These are phyloP conservation scores for Paramormyrops kingsleyae DNA, from an alignment of 2,113 vertebrate genomes.

Conservation along the genomic window DNA sequence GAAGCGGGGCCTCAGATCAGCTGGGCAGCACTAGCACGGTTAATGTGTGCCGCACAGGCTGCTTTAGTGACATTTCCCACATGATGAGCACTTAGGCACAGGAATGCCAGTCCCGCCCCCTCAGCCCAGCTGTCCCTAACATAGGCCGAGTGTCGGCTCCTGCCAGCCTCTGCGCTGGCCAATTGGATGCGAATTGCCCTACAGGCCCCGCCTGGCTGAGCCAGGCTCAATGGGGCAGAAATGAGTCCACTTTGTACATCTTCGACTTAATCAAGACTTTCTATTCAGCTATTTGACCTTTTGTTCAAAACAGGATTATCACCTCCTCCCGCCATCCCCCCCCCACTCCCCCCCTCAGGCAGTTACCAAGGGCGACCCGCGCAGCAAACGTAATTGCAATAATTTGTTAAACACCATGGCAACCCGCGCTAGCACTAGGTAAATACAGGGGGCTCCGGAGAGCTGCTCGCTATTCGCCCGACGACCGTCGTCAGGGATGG, in stretches of 20 bases:
- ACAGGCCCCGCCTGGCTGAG: conserved; percentile 77
- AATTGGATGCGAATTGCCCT: conserved; percentile 85
- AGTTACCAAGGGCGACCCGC: conserved; percentile 99
- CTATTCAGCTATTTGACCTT: conserved; percentile 99
- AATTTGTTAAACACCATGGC: conserved; percentile 99
- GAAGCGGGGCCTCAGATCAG: conserved; percentile 9
- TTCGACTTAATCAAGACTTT: conserved; percentile 99
- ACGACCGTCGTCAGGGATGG: conserved; percentile 83
- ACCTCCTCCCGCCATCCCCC: conserved; percentile 82
- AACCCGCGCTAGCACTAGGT: conserved; percentile 98
- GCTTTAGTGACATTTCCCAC: background rate
- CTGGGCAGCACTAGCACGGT: background rate
- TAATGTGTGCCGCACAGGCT: background rate
- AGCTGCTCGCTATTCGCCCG: conserved; percentile 85
- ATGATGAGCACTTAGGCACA: background rate
- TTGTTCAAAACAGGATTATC: conserved; percentile 99
- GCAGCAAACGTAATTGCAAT: conserved; percentile 99
- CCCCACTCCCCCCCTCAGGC: conserved; percentile 67
- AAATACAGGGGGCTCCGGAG: conserved; percentile 82
- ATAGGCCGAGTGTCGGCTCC: conserved; percentile 79
- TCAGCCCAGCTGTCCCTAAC: conserved; percentile 26
- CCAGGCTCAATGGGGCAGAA: conserved; percentile 85
- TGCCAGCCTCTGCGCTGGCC: conserved; percentile 82
- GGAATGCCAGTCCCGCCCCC: conserved; percentile 18
- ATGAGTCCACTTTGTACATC: conserved; percentile 99